Conservation (phyloP, 2,797 vertebrate species). For the Pteronotus mesoamericanus region DNA sequence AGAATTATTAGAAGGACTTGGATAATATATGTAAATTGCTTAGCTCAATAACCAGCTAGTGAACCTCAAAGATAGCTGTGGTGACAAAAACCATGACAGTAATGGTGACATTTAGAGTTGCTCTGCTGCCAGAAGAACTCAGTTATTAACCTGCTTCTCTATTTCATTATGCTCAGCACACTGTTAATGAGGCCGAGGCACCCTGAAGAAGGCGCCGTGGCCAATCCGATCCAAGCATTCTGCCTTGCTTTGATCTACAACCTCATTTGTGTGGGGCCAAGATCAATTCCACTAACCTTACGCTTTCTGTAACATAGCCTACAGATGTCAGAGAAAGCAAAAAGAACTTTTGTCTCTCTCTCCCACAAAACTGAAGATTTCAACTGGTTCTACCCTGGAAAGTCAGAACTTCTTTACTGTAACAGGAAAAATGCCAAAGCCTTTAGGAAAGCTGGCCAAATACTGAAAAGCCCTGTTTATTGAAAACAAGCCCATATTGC, state of each 20-base stretch:
- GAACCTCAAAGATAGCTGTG: not conserved
- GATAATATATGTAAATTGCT: not conserved
- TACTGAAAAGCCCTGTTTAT: not conserved
- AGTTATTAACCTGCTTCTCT: not conserved
- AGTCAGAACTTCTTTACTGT: not conserved
- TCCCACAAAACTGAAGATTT: not conserved
- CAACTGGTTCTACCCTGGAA: not conserved
- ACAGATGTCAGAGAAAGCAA: not conserved
- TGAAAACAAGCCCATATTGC: not conserved
- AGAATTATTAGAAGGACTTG: not conserved
- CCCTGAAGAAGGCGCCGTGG: not conserved
- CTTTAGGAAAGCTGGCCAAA: not conserved
- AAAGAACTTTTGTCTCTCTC: not conserved
- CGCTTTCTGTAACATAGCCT: not conserved
- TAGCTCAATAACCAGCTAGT: not conserved
- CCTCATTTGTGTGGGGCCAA: not conserved
- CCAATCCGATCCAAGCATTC: not conserved
- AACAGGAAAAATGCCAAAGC: constrained; percentile 14
- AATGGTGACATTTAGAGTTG: not conserved
- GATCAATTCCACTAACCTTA: not conserved
- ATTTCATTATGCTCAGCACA: not conserved
- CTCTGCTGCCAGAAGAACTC: no score
- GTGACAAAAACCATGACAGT: no score
- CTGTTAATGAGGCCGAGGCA: not conserved
- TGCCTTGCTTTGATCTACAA: not conserved